These are phyloP conservation scores for Puffinus mauretanicus DNA, from an alignment of 2,113 vertebrate genomes.

Conservation along the genomic window DNA sequence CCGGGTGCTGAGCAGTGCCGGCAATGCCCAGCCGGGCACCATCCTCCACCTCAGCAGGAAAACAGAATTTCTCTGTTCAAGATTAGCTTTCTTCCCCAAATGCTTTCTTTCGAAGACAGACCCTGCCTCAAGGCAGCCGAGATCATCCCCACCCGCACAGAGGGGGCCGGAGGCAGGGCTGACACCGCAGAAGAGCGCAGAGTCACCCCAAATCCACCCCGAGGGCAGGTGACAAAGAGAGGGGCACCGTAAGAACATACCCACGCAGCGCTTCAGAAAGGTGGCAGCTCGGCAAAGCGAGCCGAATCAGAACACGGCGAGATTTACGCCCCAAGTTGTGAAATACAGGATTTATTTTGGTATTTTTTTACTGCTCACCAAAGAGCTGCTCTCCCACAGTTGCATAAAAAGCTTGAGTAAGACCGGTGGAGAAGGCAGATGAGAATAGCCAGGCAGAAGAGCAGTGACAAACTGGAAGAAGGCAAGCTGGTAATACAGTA, in stretches of 20 bases:
- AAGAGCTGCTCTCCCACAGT: not conserved
- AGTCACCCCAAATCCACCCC: not conserved
- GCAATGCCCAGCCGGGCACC: not conserved
- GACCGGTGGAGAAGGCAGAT: not conserved
- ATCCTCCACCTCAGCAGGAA: not conserved
- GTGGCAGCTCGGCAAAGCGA: not conserved
- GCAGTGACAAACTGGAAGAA: not conserved
- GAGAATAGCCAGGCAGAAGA: not conserved
- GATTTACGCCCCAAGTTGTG: not conserved
- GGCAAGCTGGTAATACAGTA: not conserved
- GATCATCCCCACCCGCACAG: not conserved
- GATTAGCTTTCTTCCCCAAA: not conserved
- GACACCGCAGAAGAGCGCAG: not conserved
- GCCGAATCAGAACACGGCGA: fast-evolving
- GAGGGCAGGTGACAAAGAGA: not conserved
- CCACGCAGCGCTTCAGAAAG: not conserved
- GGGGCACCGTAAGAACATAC: not conserved
- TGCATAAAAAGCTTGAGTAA: constrained; percentile 12
- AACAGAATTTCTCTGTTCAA: not conserved
- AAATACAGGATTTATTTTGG: not conserved
- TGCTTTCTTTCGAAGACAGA: not conserved
- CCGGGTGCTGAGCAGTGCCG: not conserved
- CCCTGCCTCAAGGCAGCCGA: not conserved
- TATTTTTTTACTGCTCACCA: not conserved
- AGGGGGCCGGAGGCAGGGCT: not conserved